phyloP scores from a whole-genome alignment of 2,888 invertebrate species.

The Apamea epomidion region DNA sequence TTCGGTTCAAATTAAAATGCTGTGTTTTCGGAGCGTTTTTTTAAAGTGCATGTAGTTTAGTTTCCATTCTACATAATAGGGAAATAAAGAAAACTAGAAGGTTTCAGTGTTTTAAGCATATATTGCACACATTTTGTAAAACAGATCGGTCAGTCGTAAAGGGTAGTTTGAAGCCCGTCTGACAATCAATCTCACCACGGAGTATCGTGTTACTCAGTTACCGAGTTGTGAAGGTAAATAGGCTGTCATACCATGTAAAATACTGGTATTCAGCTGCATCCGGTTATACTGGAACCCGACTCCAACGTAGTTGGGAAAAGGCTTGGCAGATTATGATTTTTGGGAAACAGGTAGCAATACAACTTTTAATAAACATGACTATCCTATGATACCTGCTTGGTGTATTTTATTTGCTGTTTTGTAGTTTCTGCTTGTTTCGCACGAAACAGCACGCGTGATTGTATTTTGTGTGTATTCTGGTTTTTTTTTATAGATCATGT shows the following conservation, averaged over 20 bases:
- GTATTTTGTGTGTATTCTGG: slow-evolving; percentile 3
- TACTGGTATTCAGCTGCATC: background rate
- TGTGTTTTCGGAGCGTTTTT: background rate
- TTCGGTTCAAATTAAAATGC: slow-evolving; percentile 19
- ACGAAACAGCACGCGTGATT: slow-evolving; percentile 24
- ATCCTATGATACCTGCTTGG: slow-evolving; percentile 25
- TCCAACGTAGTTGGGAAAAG: background rate
- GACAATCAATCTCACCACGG: background rate
- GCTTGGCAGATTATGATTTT: background rate
- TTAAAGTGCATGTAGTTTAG: background rate
- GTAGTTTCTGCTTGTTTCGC: slow-evolving; percentile 44
- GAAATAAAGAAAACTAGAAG: background rate
- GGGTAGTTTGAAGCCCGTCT: background rate
- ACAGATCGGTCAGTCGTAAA: no score
- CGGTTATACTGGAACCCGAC: no score
- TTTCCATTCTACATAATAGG: background rate
- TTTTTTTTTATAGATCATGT: slow-evolving; percentile 22
- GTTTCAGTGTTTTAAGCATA: background rate
- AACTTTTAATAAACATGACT: slow-evolving; percentile 27
- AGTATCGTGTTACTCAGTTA: background rate
- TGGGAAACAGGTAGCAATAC: slow-evolving; percentile 8
- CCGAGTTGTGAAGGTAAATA: background rate
- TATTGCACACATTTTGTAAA: background rate
- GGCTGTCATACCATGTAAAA: background rate
- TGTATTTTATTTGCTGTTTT: slow-evolving; percentile 37